Conservation (phyloP, 2,113 vertebrate species). For the Australoheros scitulus region DNA sequence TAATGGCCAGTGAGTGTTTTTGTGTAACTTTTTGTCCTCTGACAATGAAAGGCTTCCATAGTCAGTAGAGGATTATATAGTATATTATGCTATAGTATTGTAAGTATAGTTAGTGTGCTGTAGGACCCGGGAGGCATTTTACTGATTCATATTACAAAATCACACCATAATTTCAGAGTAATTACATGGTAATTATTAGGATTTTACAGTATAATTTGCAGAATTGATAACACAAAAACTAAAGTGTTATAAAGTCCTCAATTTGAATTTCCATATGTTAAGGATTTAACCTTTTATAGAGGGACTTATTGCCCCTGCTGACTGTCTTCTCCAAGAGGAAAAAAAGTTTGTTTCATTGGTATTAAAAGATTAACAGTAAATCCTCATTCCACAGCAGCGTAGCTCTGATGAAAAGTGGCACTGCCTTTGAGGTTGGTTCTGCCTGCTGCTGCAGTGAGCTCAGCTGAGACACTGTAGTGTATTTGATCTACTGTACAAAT, state of each 20-base stretch:
- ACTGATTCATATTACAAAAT: neutral
- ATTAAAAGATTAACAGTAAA: conserved; percentile 78
- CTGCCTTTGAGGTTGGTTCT: conserved; percentile 70
- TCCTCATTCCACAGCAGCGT: conserved; percentile 49
- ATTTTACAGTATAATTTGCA: neutral
- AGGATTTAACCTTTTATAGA: neutral
- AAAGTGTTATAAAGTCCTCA: no score
- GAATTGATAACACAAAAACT: no score
- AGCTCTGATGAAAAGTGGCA: conserved; percentile 68
- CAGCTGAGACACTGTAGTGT: neutral
- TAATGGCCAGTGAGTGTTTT: neutral
- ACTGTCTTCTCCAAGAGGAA: neutral
- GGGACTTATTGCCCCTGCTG: neutral
- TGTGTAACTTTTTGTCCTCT: neutral
- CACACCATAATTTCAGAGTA: neutral
- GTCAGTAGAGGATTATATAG: neutral
- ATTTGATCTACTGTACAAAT: conserved; percentile 66
- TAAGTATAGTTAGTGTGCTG: neutral
- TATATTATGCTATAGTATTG: neutral
- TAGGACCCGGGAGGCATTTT: neutral
- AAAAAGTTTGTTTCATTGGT: conserved; percentile 28
- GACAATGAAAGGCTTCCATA: no score
- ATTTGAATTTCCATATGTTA: neutral
- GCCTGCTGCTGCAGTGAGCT: conserved; percentile 15
- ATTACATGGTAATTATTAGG: neutral